Conservation (phyloP, 2,888 invertebrate genomes). For the Chrysomela aeneicollis region DNA sequence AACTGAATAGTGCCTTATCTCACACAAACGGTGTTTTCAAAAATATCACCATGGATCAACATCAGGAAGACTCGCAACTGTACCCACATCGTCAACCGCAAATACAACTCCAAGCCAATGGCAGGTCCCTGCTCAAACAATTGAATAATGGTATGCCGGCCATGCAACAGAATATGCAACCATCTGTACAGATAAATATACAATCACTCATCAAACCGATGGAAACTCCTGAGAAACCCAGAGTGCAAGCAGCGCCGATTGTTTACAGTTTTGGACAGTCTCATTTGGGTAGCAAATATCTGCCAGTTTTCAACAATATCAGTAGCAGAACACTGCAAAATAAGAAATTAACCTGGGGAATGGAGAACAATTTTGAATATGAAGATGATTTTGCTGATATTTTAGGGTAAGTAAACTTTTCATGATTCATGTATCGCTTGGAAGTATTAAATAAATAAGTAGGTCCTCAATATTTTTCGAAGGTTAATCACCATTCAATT, state of each 20-base stretch:
- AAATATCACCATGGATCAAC: slow-evolving; percentile 32
- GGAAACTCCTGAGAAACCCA: slow-evolving; percentile 52
- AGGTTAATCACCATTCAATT: too few species aligned
- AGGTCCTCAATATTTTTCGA: too few species aligned
- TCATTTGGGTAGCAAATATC: slow-evolving; percentile 55
- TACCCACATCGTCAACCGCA: slow-evolving; percentile 26
- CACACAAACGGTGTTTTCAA: slow-evolving; percentile 44
- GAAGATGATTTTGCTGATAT: slow-evolving; percentile 77
- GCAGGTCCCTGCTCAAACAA: slow-evolving; percentile 38
- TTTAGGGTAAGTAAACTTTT: slow-evolving; percentile 70
- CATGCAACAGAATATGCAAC: slow-evolving; percentile 49
- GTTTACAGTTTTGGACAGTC: slow-evolving; percentile 60
- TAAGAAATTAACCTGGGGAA: slow-evolving; percentile 54
- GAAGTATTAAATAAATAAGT: too few species aligned
- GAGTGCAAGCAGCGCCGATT: slow-evolving; percentile 54
- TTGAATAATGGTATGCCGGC: slow-evolving; percentile 40
- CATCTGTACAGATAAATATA: slow-evolving; percentile 59
- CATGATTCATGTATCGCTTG: background rate
- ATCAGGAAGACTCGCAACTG: slow-evolving; percentile 20
- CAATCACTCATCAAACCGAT: slow-evolving; percentile 58
- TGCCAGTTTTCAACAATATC: slow-evolving; percentile 54
- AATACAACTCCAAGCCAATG: slow-evolving; percentile 44
- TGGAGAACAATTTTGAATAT: slow-evolving; percentile 54
- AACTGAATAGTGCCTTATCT: slow-evolving; percentile 44
- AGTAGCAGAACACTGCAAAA: slow-evolving; percentile 35